These are phyloP conservation scores for Gymnoscopelus braueri DNA, from an alignment of 2,797 vertebrate species.

Conservation along the genomic window DNA sequence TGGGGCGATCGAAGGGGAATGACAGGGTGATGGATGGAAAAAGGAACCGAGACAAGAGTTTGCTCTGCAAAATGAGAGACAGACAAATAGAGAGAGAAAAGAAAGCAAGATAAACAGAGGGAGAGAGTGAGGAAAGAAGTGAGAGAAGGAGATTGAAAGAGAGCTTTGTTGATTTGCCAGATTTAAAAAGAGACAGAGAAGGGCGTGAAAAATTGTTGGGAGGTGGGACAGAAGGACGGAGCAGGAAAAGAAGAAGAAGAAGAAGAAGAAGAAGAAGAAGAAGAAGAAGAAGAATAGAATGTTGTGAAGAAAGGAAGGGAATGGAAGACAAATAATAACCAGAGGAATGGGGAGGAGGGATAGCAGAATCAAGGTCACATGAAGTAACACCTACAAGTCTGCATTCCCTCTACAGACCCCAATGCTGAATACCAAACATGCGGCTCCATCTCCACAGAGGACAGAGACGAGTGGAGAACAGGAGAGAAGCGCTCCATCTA, in stretches of 20 bases:
- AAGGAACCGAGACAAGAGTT: neutral
- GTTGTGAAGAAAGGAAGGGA: slow-evolving; percentile 44
- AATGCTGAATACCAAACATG: slow-evolving; percentile 74
- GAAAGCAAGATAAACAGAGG: too few species aligned
- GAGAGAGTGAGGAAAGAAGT: too few species aligned
- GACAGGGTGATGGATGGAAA: neutral
- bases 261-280: slow-evolving; percentile 33
- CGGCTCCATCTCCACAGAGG: slow-evolving; percentile 39
- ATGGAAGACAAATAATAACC: slow-evolving; percentile 59
- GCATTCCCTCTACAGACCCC: slow-evolving; percentile 58
- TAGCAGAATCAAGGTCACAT: slow-evolving; percentile 71
- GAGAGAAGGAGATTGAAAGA: too few species aligned
- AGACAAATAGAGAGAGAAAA: too few species aligned
- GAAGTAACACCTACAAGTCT: slow-evolving; percentile 63
- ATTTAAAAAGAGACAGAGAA: neutral
- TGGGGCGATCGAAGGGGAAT: too few species aligned
- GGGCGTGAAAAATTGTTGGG: slow-evolving; percentile 10
- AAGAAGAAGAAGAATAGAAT: slow-evolving; percentile 39
- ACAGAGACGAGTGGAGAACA: slow-evolving; percentile 4
- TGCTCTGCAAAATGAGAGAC: too few species aligned
- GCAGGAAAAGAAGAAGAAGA: slow-evolving; percentile 40
- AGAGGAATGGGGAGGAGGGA: slow-evolving; percentile 36
- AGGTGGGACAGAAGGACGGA: slow-evolving; percentile 22
- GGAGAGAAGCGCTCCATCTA: slow-evolving; percentile 47
- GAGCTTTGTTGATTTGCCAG: too few species aligned